Base-by-base conservation (phyloP, 2,113 vertebrate genomes). In the Heliornis fulica region DNA sequence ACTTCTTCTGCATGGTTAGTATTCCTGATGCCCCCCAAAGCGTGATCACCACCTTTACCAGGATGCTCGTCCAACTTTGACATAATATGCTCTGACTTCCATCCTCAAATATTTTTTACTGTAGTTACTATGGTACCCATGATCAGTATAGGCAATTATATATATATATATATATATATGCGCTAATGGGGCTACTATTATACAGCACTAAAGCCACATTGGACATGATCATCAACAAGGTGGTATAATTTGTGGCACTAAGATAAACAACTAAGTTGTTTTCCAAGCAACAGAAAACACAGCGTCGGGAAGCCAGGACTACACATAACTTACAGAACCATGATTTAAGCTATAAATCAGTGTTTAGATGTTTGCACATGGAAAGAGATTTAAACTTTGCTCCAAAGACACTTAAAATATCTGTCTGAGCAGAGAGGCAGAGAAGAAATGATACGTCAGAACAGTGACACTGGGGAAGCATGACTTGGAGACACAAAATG, bases 161-260 rank as follows among this genome's bases (percentile, higher is more conserved):
- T 15, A 13, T 15, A 43, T 25, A 36, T 13, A 17, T 29, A 13
- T 50, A 21, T 25, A 43, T 43, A 5, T 46, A 7, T 22, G 22
- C 11, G 38, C 6, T 12, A 53, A n/a, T 7, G 2, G 15, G 1
- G 28, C 28, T 54, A 70, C 23, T 0, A 1, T 38, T 75, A 65
- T 7, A 41, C 12, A 32, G 69, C 41, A 38, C n/a, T 40, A 50
- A 64, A 72, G 34, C 45, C 43, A 51, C 32, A 59, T 0, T 32
- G 45, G 53, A 64, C 40, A 20, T 17, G 31, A 53, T 29, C 57
- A 43, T 64, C n/a, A 64, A 4, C 23, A 28, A 19, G 48, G 43
- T 13, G 28, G 26, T 38, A 51, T 13, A 17, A 69, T 64, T 43
- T 69, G 29, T 22, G 25, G 48, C 31, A 86, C 22, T n/a, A 72